phyloP scores from a whole-genome alignment of 2,113 vertebrate species.

The Lampris megalopsis region DNA sequence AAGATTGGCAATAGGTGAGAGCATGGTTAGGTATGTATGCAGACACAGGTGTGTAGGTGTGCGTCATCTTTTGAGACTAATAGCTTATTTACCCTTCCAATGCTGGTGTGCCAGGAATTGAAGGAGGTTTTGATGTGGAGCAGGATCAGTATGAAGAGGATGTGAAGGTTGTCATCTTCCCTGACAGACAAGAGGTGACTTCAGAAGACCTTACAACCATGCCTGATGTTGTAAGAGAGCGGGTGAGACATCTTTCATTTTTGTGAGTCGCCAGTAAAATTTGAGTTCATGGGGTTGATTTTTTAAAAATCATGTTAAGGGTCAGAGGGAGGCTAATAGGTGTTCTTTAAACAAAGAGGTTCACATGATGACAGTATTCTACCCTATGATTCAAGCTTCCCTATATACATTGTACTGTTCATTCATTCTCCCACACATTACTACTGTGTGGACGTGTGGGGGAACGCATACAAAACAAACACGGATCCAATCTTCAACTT shows the following conservation, averaged over 20 bases:
- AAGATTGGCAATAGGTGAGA: conserved; percentile 94
- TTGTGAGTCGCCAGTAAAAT: background rate
- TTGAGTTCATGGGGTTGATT: background rate
- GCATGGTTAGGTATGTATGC: background rate
- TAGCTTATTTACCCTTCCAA: background rate
- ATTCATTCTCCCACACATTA: too few species aligned
- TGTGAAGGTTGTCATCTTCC: conserved; percentile 95
- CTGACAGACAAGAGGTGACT: conserved; percentile 93
- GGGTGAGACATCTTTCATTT: conserved; percentile 81
- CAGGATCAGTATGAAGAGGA: conserved; percentile 95
- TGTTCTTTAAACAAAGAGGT: background rate
- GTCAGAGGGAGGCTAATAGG: background rate
- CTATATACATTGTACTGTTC: too few species aligned
- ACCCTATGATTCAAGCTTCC: too few species aligned
- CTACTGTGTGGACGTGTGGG: too few species aligned
- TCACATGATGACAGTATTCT: too few species aligned
- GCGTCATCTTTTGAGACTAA: background rate
- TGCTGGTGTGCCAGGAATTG: conserved; percentile 84
- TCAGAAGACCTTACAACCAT: conserved; percentile 89
- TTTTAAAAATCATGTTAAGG: background rate
- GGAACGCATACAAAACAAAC: too few species aligned
- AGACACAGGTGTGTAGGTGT: background rate
- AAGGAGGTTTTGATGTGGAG: conserved; percentile 97
- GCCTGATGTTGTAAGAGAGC: conserved; percentile 92
- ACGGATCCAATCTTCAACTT: too few species aligned